Percentiles rank a stretch among this genome's conserved stretches.
Conservation (phyloP, 2,888 invertebrate genomes). For the Pachliopta kotzebuea region DNA sequence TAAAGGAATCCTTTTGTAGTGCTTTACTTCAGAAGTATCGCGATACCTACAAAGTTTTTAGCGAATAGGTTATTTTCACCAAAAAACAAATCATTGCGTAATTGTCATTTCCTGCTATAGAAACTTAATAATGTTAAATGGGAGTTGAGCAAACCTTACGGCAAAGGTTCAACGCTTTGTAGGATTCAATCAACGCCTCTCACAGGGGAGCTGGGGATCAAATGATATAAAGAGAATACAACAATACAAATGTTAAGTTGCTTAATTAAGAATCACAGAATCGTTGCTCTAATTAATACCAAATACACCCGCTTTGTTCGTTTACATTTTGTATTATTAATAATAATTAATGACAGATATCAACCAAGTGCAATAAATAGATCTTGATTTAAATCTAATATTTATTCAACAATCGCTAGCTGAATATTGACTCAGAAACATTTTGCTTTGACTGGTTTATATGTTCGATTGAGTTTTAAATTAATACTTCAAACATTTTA, state of each 20-base stretch:
- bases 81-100: not conserved
- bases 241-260: slow-evolving; percentile 16
- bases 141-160: slow-evolving; percentile 43
- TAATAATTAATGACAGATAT: not conserved
- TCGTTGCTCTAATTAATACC: slow-evolving; percentile 10
- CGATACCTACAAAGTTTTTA: too few species aligned
- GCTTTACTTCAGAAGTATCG: too few species aligned
- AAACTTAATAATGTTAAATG: slow-evolving; percentile 30
- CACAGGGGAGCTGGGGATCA: slow-evolving; percentile 32
- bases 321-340: slow-evolving; percentile 4
- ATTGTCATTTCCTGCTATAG: slow-evolving; percentile 3
- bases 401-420: too few species aligned
- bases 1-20: not conserved
- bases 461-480: too few species aligned
- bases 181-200: slow-evolving; percentile 45
- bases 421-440: too few species aligned
- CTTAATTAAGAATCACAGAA: slow-evolving; percentile 17
- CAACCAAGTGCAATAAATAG: not conserved
- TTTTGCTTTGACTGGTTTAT: too few species aligned
- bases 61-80: too few species aligned
- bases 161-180: slow-evolving; percentile 44
- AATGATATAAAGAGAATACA: slow-evolving; percentile 22
- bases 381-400: not conserved
- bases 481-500: too few species aligned
- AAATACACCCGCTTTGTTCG: slow-evolving; percentile 7